These are phyloP conservation scores for Pogonognathellus flavescens DNA, from an alignment of 1,140 invertebrate genomes.

Conservation along the genomic window DNA sequence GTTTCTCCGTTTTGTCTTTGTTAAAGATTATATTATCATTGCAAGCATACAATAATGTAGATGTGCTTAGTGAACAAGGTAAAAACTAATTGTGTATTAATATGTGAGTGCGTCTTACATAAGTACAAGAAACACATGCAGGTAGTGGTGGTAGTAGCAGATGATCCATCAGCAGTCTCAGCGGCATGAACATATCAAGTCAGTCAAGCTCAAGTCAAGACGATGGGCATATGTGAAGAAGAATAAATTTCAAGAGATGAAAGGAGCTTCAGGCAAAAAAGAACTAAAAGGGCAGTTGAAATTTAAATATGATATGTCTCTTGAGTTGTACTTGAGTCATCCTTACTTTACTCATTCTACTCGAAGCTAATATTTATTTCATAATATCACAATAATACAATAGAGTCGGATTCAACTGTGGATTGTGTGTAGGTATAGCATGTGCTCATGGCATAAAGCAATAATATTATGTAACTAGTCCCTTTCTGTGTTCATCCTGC, in stretches of 20 bases:
- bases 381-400: not conserved
- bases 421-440: not conserved
- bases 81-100: too few relatives aligned
- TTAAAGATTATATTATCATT: too few relatives aligned
- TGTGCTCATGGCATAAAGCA: not conserved
- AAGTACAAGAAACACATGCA: too few relatives aligned
- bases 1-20: too few relatives aligned
- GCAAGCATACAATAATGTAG: too few relatives aligned
- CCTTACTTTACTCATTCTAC: not conserved
- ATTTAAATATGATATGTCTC: constrained; percentile 47
- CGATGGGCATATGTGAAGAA: constrained; percentile 23
- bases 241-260: constrained; percentile 37
- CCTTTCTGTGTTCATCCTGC: constrained; percentile 36
- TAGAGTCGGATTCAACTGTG: not conserved
- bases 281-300: constrained; percentile 45
- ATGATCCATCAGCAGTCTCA: too few relatives aligned
- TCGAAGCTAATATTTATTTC: not conserved
- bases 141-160: too few relatives aligned
- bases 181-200: too few relatives aligned
- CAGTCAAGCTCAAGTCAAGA: not conserved
- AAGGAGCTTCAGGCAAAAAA: constrained; percentile 31
- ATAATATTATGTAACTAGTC: not conserved
- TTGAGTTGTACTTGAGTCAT: constrained; percentile 14
- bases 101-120: too few relatives aligned
- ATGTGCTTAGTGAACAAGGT: too few relatives aligned